Base-by-base conservation (phyloP, 92 coral and sea anemone species). In the Porites lobata region DNA sequence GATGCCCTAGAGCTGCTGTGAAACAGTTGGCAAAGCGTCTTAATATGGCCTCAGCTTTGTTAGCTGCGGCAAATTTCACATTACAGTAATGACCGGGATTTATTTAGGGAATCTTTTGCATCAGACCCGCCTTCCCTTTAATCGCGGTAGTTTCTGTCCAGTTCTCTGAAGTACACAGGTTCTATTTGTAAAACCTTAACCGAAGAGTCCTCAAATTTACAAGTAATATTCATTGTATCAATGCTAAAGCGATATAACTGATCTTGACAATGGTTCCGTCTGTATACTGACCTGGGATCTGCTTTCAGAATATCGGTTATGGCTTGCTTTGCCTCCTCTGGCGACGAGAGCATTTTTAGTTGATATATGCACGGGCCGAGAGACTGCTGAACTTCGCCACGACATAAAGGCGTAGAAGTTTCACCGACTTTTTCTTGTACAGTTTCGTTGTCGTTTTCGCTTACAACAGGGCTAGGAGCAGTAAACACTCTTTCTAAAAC, bases 281-380 rank as follows among this genome's bases (percentile, higher is more conserved):
- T 70, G 81, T 92, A 89, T 50, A 81, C 73, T 43, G 95, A 92
- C 24, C 95, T 87, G 69, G 95, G 95, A 66, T 92, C 95, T 21
- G 90, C 92, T 32, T 76, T 76, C 18, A 92, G 82, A 38, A 92
- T 85, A 59, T 89, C 88, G 9, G 32, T 59, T 13, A 92, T 90
- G 15, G 91, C 91, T 50, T 69, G 26, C 67, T 82, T 80, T 59
- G 88, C 95, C 65, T 87, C 87, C 8, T 81, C 83, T 9, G 88
- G 73, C 14, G 90, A 89, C 8, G 93, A 65, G 50, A 92, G 62
- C 66, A 89, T 69, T 29, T 85, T 81, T 38, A 92, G 88, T 69
- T 84, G 76, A 82, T 92, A 92, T 61, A 61, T 67, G 50, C 93
- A 90, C 38, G 26, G 59, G 21, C 3, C 73, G 18, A 64, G 43